Evolutionary conservation across 2,113 vertebrate genomes (phyloP).

Genomic region (Numenius arquata): DNA sequence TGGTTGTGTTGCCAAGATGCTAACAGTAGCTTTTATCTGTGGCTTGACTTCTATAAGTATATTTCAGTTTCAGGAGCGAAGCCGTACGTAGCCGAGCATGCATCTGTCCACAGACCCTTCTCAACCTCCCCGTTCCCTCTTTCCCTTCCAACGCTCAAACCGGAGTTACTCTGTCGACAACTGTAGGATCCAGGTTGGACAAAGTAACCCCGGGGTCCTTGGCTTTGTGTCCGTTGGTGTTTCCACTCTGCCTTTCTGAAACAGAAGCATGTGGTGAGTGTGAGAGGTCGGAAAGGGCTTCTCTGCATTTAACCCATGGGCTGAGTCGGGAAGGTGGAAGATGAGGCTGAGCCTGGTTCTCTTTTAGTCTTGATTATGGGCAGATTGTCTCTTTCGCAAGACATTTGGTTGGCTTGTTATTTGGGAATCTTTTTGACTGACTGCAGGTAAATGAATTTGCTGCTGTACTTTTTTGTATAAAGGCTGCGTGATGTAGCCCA

Average conservation of each 20-base stretch:
- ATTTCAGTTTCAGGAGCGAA: fast-evolving
- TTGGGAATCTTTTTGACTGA: not conserved
- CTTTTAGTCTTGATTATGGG: not conserved
- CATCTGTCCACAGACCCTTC: not conserved
- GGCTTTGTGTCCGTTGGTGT: not conserved
- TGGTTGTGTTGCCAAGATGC: not conserved
- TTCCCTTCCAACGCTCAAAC: not conserved
- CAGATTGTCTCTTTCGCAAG: not conserved
- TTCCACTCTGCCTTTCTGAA: slow-evolving; percentile 5
- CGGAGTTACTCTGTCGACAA: not conserved
- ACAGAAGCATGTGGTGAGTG: not conserved
- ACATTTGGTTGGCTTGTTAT: not conserved
- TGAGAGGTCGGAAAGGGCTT: not conserved
- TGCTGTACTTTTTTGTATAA: not conserved
- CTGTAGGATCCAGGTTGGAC: not conserved
- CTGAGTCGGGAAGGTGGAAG: not conserved
- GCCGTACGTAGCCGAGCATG: fast-evolving
- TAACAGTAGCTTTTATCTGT: not conserved
- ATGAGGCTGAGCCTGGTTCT: not conserved
- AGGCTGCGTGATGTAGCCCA: not conserved
- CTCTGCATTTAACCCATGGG: not conserved
- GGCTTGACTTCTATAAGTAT: not conserved
- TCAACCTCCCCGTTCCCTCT: not conserved
- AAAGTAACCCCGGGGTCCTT: not conserved
- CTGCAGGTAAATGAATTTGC: not conserved